Percentiles rank a stretch among this genome's conserved stretches.
phyloP scores from a whole-genome alignment of 2,888 invertebrate species.

The Onchidella celtica region DNA sequence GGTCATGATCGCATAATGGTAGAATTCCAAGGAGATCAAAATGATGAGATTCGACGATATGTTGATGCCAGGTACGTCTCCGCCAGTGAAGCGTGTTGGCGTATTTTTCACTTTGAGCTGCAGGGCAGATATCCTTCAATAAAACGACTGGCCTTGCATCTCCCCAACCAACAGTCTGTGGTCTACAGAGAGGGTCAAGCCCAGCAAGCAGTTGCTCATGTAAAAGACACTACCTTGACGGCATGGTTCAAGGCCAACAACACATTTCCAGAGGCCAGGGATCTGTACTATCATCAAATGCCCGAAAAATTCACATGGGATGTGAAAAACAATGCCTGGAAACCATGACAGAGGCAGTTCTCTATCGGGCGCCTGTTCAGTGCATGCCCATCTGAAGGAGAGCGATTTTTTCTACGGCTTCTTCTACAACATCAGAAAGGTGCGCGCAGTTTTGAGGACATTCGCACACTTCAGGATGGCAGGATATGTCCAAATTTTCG shows the following conservation, averaged over 20 bases:
- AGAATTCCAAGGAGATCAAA: not conserved
- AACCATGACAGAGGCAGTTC: constrained; percentile 38
- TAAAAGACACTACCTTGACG: constrained; percentile 48
- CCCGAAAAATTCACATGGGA: constrained; percentile 57
- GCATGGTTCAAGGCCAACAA: constrained; percentile 48
- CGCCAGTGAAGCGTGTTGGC: not conserved
- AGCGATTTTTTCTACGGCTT: constrained; percentile 56
- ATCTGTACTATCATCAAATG: constrained; percentile 52
- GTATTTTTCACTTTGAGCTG: not conserved
- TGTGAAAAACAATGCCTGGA: constrained; percentile 41
- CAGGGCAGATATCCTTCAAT: constrained; percentile 2
- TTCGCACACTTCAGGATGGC: constrained; percentile 54
- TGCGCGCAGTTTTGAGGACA: not conserved
- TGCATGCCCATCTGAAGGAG: constrained; percentile 59
- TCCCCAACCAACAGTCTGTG: constrained; percentile 11
- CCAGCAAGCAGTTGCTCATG: not conserved
- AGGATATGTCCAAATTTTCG: constrained; percentile 65
- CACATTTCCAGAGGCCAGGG: constrained; percentile 49
- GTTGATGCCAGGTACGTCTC: constrained; percentile 2
- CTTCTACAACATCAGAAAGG: constrained; percentile 44
- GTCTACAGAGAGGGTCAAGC: constrained; percentile 31
- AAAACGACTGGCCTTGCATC: not conserved
- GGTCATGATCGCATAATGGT: constrained; percentile 40
- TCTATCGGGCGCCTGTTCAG: constrained; percentile 59
- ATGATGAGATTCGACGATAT: constrained; percentile 15